Conservation (phyloP, 2,888 invertebrate species). For the Dione juno region DNA sequence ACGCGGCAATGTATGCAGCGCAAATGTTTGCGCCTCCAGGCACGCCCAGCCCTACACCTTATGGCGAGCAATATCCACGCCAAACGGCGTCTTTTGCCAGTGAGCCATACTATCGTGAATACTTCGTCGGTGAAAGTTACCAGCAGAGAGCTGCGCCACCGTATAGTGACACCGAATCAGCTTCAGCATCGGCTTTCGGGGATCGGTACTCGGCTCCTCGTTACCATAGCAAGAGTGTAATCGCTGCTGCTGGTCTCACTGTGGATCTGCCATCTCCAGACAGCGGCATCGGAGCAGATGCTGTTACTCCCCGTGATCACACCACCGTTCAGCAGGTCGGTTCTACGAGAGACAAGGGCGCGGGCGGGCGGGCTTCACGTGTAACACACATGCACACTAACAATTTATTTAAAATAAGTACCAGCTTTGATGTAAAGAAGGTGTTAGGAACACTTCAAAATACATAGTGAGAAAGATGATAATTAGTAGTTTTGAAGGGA, state of each 20-base stretch:
- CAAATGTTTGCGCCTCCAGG: slow-evolving; percentile 88
- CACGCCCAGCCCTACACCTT: slow-evolving; percentile 86
- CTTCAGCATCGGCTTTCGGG: slow-evolving; percentile 86
- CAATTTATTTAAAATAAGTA: slow-evolving; percentile 45
- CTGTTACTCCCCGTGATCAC: slow-evolving; percentile 95
- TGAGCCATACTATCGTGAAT: slow-evolving; percentile 92
- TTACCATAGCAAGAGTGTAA: slow-evolving; percentile 88
- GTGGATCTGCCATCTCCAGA: slow-evolving; percentile 98
- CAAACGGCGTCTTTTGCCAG: slow-evolving; percentile 85
- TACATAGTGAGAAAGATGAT: background rate
- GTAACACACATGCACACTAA: slow-evolving; percentile 48
- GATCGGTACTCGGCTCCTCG: slow-evolving; percentile 87
- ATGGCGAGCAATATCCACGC: slow-evolving; percentile 78
- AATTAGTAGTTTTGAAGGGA: slow-evolving; percentile 12
- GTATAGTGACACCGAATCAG: slow-evolving; percentile 83
- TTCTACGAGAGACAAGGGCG: slow-evolving; percentile 65
- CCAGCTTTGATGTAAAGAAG: slow-evolving; percentile 27
- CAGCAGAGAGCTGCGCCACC: slow-evolving; percentile 84
- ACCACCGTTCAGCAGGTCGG: slow-evolving; percentile 94
- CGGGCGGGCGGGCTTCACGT: slow-evolving; percentile 73
- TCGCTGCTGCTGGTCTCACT: slow-evolving; percentile 91
- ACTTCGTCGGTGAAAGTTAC: slow-evolving; percentile 86
- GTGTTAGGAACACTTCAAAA: slow-evolving; percentile 19
- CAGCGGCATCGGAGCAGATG: slow-evolving; percentile 97
- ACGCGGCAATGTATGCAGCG: slow-evolving; percentile 86